Conservation (phyloP, 2,113 vertebrate genomes). For the Gymnogyps californianus region DNA sequence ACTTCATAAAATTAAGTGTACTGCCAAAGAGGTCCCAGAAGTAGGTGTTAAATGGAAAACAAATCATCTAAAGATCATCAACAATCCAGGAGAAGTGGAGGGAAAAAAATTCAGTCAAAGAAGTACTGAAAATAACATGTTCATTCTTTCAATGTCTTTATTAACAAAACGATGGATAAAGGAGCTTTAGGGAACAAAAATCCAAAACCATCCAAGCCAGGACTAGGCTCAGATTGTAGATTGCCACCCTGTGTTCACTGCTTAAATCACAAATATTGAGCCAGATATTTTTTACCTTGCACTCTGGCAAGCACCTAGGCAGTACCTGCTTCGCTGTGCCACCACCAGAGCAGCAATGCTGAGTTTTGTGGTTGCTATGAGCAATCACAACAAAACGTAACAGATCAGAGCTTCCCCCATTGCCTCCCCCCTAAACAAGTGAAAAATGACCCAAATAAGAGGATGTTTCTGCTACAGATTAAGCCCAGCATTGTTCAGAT, state of each 20-base stretch:
- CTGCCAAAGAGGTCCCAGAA: background rate
- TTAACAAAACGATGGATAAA: background rate
- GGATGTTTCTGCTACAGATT: background rate
- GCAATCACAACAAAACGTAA: background rate
- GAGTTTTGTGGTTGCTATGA: background rate
- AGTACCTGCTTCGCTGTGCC: background rate
- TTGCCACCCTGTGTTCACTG: background rate
- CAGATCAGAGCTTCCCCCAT: background rate
- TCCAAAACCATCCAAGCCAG: background rate
- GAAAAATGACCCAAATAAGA: background rate
- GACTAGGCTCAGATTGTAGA: background rate
- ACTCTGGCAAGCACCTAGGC: accelerated
- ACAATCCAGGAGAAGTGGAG: background rate
- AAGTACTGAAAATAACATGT: background rate
- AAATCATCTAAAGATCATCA: background rate
- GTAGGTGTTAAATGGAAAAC: background rate
- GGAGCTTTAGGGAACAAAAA: background rate
- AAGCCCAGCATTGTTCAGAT: conserved; percentile 1
- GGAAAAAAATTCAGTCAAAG: background rate
- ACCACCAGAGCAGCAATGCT: background rate
- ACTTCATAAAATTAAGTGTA: background rate
- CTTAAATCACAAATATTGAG: background rate
- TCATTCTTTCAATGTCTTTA: background rate
- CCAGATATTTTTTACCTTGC: background rate
- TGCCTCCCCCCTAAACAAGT: background rate